Base-by-base conservation (phyloP, 2,888 invertebrate species). In the Perithous albicinctus region DNA sequence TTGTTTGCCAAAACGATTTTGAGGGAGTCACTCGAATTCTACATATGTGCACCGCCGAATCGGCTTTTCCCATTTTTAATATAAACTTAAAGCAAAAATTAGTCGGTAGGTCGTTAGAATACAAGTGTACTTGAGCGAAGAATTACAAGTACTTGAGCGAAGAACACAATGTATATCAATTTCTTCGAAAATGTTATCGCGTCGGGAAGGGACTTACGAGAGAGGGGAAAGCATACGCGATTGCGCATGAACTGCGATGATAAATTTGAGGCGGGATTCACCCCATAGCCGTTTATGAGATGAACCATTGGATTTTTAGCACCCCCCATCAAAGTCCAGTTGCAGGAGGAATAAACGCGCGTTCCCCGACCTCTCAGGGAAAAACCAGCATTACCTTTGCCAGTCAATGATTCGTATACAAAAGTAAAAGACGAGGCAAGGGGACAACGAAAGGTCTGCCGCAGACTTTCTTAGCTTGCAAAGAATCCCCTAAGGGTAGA, bases 281-380 rank as follows among this genome's bases (percentile, higher is more conserved):
- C 70, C 78, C 82, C 84, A 82, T 85, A 85, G 83, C 78, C 82
- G 81, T 88, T 86, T 84, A 85, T 78, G 79, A 72, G 77, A 64
- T 23, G 78, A 76, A 78, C 80, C 78, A 48, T 80, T 72, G 72
- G 72, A 56, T 72, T 72, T 80, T 72, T 72, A 72, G 72, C 48
- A 80, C 61, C 56, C 26, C 12, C 46, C 72, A 76, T 48, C 61
- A 20, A 43, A 69, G 64, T 12, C 48, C 20, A 20, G 59, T n/a
- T n/a, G n/a, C 18, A 61, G 43, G 29, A 15, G n/a, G 56, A 38
- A 20, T 38, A n/a, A 48, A 63, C 48, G 48, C 29, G 29, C 51
- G n/a, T 54, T 66, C 66, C 32, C 15, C 41, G 7, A 80, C 77
- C 80, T 79, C 59, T 80, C 79, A 75, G 70, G 66, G 64, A 56